Percentiles rank a stretch among this genome's conserved stretches.
These are phyloP conservation scores for Girardinichthys multiradiatus DNA, from an alignment of 2,113 vertebrate genomes.

Conservation along the genomic window DNA sequence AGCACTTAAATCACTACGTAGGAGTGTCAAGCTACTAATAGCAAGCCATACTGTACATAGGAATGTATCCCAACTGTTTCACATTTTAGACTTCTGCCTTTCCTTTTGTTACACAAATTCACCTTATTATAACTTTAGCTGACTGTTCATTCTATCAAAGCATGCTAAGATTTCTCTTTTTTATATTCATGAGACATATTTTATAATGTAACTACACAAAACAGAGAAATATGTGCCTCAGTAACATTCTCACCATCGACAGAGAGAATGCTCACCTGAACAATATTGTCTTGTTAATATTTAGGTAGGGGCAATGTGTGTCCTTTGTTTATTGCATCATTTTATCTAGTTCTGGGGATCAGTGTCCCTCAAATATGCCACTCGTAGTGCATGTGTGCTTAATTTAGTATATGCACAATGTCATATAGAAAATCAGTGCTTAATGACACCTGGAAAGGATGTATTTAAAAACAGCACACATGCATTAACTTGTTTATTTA, in stretches of 20 bases:
- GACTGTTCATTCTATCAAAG: slow-evolving; percentile 18
- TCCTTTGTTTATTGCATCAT: slow-evolving; percentile 42
- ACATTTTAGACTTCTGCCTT: slow-evolving; percentile 11
- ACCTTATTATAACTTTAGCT: slow-evolving; percentile 12
- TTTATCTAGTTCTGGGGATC: slow-evolving; percentile 58
- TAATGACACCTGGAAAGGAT: slow-evolving; percentile 10
- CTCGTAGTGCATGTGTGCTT: slow-evolving; percentile 35
- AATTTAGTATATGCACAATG: slow-evolving; percentile 34
- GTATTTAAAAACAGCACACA: slow-evolving; percentile 18
- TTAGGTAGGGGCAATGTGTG: slow-evolving; percentile 51
- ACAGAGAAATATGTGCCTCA: slow-evolving; percentile 70
- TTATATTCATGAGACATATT: slow-evolving; percentile 34
- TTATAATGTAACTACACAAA: slow-evolving; percentile 21
- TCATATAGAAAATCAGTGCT: slow-evolving; percentile 36
- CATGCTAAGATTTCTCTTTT: slow-evolving; percentile 19
- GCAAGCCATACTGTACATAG: slow-evolving; percentile 49
- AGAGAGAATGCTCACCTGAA: slow-evolving; percentile 60
- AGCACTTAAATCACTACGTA: neutral
- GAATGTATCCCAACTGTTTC: slow-evolving; percentile 52
- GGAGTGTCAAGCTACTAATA: slow-evolving; percentile 13
- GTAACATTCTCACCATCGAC: slow-evolving; percentile 51
- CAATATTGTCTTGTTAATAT: slow-evolving; percentile 54
- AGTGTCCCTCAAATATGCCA: slow-evolving; percentile 51
- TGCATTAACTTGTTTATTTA: slow-evolving; percentile 24
- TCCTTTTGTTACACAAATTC: slow-evolving; percentile 39